Percentiles rank a stretch among this genome's conserved stretches.
These are phyloP conservation scores for Pangasius mekongensis DNA, from an alignment of 2,797 vertebrate species.

Conservation along the genomic window DNA sequence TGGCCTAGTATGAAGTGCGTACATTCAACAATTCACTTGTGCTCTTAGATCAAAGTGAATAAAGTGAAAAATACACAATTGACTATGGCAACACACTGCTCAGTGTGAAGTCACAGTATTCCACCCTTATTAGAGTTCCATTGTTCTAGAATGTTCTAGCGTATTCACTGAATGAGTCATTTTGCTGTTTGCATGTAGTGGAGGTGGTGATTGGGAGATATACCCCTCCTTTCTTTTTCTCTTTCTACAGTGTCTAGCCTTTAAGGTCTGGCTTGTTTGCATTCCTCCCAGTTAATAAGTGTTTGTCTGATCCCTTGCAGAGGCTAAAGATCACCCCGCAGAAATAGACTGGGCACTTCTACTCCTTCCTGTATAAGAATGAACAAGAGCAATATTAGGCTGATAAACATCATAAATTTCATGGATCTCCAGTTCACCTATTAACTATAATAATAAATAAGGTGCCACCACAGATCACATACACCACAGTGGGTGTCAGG, in stretches of 20 bases:
- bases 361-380: conserved; percentile 54
- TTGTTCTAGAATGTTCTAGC: conserved; percentile 62
- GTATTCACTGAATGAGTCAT: conserved; percentile 54
- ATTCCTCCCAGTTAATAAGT: conserved; percentile 81
- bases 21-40: background rate
- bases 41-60: background rate
- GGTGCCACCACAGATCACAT: background rate
- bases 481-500: background rate
- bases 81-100: background rate
- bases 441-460: background rate
- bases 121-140: conserved; percentile 41
- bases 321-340: conserved; percentile 65
- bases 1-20: too few relatives aligned
- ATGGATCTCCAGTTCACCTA: conserved; percentile 23
- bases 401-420: conserved; percentile 58
- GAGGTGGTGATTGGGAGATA: background rate
- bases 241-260: conserved; percentile 48
- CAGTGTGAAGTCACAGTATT: conserved; percentile 35
- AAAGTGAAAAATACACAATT: background rate
- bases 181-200: conserved; percentile 51
- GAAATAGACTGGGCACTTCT: conserved; percentile 58
- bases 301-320: conserved; percentile 71
- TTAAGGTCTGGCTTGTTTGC: conserved; percentile 69
- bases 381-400: background rate
- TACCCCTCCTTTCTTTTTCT: conserved; percentile 51